Evolutionary conservation across 1,140 invertebrate species (phyloP).

Genomic region (Drepana arcuata): DNA sequence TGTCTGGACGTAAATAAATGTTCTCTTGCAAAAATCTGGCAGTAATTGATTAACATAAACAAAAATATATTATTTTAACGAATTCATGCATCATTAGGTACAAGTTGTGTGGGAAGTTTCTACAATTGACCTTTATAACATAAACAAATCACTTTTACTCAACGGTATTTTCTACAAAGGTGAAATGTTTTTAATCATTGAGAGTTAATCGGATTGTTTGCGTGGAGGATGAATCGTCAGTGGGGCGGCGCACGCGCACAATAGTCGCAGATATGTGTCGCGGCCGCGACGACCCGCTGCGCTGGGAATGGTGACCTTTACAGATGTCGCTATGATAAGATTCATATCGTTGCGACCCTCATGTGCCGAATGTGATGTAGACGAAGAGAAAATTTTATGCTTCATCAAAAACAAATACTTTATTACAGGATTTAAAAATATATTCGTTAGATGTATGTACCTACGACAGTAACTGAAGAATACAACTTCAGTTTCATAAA

Average conservation of each 20-base stretch:
- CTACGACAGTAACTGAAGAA: too few species aligned
- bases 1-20: conserved; percentile 8
- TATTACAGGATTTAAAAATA: too few species aligned
- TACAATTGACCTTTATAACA: conserved; percentile 18
- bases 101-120: too few species aligned
- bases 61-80: conserved; percentile 6
- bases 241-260: conserved; percentile 32
- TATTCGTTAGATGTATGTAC: too few species aligned
- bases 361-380: too few species aligned
- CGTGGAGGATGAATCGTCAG: conserved; percentile 42
- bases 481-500: too few species aligned
- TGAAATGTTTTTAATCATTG: conserved; percentile 31
- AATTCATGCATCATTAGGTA: conserved; percentile 1
- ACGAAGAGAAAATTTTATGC: too few species aligned
- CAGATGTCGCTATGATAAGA: conserved; percentile 12
- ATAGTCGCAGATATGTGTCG: conserved; percentile 33
- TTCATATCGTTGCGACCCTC: too few species aligned
- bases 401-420: too few species aligned
- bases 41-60: conserved; percentile 10
- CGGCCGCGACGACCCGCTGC: conserved; percentile 19
- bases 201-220: conserved; percentile 37
- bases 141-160: conserved; percentile 30
- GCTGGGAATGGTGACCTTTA: too few species aligned
- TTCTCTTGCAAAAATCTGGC: conserved; percentile 4
- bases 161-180: conserved; percentile 24